Percentiles rank a stretch among this genome's conserved stretches.
Evolutionary conservation across 2,797 vertebrate genomes (phyloP).

Genomic region (Helicolenus hilgendorfi): DNA sequence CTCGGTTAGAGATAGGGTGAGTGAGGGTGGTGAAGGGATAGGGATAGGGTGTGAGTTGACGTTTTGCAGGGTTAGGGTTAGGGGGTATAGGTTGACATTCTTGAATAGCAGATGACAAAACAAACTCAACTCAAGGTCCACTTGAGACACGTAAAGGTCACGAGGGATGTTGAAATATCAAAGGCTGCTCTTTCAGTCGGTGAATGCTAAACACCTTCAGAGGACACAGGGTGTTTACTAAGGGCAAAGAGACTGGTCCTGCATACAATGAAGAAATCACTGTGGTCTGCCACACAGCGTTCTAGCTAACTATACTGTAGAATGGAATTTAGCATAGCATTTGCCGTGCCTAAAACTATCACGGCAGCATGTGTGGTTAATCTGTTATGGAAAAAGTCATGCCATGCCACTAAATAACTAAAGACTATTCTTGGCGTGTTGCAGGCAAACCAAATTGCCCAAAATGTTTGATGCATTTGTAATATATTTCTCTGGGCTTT

Average conservation of each 20-base stretch:
- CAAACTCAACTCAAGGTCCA: background rate
- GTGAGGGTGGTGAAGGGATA: background rate
- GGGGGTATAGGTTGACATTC: background rate
- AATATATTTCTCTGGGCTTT: too few relatives aligned
- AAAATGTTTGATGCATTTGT: too few relatives aligned
- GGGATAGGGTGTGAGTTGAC: background rate
- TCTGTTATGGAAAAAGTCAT: background rate
- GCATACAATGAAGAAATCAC: background rate
- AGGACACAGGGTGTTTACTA: slow-evolving; percentile 14
- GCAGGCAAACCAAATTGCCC: too few relatives aligned
- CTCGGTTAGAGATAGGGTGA: background rate
- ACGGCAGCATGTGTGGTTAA: background rate
- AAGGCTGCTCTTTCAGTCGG: background rate
- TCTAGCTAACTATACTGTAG: background rate
- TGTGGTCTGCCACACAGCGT: background rate
- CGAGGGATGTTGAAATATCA: slow-evolving; percentile 50
- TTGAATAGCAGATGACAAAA: background rate
- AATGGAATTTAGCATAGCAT: background rate
- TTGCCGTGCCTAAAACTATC: background rate
- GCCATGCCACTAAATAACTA: too few relatives aligned
- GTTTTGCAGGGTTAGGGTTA: background rate
- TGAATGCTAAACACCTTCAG: slow-evolving; percentile 46
- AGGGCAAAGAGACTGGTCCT: background rate
- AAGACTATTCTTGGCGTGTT: too few relatives aligned
- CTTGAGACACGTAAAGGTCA: slow-evolving; percentile 46